Conservation (phyloP, 2,888 invertebrate species). For the Lasioglossum morio region DNA sequence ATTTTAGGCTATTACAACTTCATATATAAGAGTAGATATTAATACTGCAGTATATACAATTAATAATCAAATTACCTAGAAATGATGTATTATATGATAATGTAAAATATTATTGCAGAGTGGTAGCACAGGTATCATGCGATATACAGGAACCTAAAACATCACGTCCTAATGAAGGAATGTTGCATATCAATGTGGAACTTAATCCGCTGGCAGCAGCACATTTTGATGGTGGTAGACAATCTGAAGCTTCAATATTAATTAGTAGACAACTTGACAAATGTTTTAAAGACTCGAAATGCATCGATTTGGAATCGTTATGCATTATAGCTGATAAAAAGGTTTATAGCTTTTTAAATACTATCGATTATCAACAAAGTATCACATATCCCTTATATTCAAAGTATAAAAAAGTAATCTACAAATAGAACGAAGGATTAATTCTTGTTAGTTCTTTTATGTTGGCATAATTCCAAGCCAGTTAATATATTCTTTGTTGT, state of each 20-base stretch:
- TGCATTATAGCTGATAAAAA: conserved; percentile 97
- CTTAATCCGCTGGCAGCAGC: conserved; percentile 94
- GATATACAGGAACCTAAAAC: conserved; percentile 94
- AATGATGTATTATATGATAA: conserved; percentile 14
- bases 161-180: conserved; percentile 95
- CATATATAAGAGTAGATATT: background rate
- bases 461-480: too few relatives aligned
- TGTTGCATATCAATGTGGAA: conserved; percentile 94
- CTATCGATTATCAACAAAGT: background rate
- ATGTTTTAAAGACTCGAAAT: conserved; percentile 95
- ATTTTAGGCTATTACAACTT: background rate
- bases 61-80: background rate
- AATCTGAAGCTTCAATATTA: conserved; percentile 90
- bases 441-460: background rate
- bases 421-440: background rate
- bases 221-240: conserved; percentile 92
- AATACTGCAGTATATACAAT: background rate
- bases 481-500: too few relatives aligned
- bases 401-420: background rate
- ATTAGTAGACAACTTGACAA: conserved; percentile 94
- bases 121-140: conserved; percentile 94
- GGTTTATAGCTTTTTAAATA: conserved; percentile 84
- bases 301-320: conserved; percentile 96
- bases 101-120: conserved; percentile 85
- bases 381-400: background rate